Base-by-base conservation (phyloP, 2,797 vertebrate species). In the Liparis tanakae region DNA sequence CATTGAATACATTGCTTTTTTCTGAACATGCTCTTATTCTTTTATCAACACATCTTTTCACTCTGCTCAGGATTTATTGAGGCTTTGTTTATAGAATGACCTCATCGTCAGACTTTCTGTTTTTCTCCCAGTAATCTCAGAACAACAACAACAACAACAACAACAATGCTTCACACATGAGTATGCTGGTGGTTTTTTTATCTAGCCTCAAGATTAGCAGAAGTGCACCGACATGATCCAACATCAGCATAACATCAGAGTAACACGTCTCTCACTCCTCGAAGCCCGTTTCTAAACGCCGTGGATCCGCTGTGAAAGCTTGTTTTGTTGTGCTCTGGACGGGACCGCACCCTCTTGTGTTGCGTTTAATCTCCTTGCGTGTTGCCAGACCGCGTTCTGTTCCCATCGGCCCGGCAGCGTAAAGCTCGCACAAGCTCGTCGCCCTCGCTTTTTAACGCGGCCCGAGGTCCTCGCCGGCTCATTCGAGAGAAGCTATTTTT, bases 401-500 rank as follows among this genome's bases (percentile, higher is more conserved):
- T 77, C 44, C 70, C 70, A 22, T 59, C 55, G 73, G 61, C 58
- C 81, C 77, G 72, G 64, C 63, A 69, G 78, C 39, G 64, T 37
- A 53, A 30, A 37, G 73, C 62, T 58, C 17, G 3, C 51, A 33
- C 58, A 36, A 10, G 54, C 69, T 67, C 44, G 5, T 18, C 17
- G 39, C 54, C 54, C 67, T 61, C 9, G 43, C 20, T 74, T 79
- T 81, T 76, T 69, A 75, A 67, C 60, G 34, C 60, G 67, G 50
- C 59, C 70, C 9, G 0, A 25, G 22, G 57, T 69, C 78, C 58
- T 59, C 80, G 48, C 66, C 36, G 61, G 41, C 68, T 74, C 80
- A 82, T 86, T 81, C 76, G 41, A 30, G 17, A 78, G 44, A 65
- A 69, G 86, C 91, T 92, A 91, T 94, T 93, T 94, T 77, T 79